Percentiles rank a stretch among this genome's conserved stretches.
These are phyloP conservation scores for Formica selysi DNA, from an alignment of 1,140 invertebrate genomes.

Conservation along the genomic window DNA sequence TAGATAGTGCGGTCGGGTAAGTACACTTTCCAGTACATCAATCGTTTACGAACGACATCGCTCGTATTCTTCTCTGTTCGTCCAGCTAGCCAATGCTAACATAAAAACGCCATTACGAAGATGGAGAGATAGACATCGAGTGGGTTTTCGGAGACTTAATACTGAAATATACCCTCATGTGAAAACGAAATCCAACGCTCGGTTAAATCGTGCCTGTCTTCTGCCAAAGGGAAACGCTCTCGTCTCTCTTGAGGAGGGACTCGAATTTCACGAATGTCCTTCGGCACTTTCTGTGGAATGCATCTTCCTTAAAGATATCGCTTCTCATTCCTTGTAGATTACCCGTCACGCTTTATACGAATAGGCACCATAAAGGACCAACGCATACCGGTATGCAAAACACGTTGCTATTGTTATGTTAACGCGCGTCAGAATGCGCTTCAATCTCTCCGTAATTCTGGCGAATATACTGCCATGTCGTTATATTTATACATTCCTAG, in stretches of 20 bases:
- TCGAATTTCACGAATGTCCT: constrained; percentile 32
- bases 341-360: not conserved
- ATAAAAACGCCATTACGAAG: constrained; percentile 53
- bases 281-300: constrained; percentile 7
- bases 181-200: constrained; percentile 50
- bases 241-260: not conserved
- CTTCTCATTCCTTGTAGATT: not conserved
- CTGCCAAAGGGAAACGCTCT: not conserved
- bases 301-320: not conserved
- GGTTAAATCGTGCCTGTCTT: constrained; percentile 23
- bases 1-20: constrained; percentile 16
- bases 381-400: not conserved
- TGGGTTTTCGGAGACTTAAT: constrained; percentile 27
- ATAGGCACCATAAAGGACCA: not conserved
- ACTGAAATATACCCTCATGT: constrained; percentile 54
- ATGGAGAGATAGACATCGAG: not conserved
- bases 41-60: constrained; percentile 56
- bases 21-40: constrained; percentile 53
- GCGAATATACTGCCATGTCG: not conserved
- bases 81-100: constrained; percentile 20
- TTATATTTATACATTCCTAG: constrained; percentile 28
- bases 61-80: not conserved
- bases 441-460: constrained; percentile 19
- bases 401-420: constrained; percentile 4
- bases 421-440: not conserved